phyloP scores from a whole-genome alignment of 2,113 vertebrate species.

The Maccullochella peelii region DNA sequence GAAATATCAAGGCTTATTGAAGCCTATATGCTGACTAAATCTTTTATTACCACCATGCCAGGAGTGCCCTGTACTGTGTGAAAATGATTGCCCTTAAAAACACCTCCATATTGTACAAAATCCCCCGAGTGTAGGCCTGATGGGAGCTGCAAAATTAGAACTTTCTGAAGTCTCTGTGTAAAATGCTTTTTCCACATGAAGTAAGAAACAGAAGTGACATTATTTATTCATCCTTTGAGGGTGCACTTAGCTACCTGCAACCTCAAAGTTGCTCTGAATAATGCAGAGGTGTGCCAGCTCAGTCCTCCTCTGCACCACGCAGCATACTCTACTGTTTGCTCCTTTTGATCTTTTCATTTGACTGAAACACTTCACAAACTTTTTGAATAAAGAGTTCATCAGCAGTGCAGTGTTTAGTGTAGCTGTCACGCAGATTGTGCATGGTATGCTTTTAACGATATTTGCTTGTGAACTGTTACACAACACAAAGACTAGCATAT shows the following conservation, averaged over 20 bases:
- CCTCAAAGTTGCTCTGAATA: conserved; percentile 57
- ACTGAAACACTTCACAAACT: conserved; percentile 24
- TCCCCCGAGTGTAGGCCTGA: background rate
- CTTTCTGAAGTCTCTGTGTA: conserved; percentile 7
- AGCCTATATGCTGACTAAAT: background rate
- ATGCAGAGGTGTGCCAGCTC: conserved; percentile 50
- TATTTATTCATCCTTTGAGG: conserved; percentile 62
- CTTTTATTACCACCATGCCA: conserved; percentile 11
- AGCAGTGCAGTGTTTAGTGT: background rate
- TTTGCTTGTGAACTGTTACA: background rate
- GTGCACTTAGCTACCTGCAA: conserved; percentile 58
- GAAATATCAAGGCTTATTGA: background rate
- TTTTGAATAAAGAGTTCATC: conserved; percentile 1
- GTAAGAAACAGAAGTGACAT: conserved; percentile 51
- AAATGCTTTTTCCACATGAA: conserved; percentile 18
- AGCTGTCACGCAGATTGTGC: background rate
- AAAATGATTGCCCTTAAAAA: conserved; percentile 6
- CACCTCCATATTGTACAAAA: background rate
- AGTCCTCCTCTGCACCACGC: conserved; percentile 33
- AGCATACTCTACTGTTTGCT: background rate
- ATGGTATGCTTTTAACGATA: background rate
- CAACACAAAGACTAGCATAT: background rate
- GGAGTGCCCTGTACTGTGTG: background rate
- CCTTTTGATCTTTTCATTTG: conserved; percentile 20
- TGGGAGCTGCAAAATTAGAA: conserved; percentile 33